Evolutionary conservation across 2,888 invertebrate species (phyloP).

Genomic region (Cataglyphis rosenhaueri): DNA sequence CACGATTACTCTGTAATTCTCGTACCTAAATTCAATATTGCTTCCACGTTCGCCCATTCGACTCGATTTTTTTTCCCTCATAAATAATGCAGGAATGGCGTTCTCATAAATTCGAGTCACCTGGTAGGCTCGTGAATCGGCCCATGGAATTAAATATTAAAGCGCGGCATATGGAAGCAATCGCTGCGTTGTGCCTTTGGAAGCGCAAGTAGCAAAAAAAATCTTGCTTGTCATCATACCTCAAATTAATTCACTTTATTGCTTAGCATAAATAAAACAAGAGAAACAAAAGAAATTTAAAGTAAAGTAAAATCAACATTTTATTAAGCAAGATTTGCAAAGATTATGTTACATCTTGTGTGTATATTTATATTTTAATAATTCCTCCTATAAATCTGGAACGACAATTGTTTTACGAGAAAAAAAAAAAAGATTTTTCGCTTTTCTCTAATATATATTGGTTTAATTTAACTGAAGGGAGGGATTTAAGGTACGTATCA

Average conservation of each 20-base stretch:
- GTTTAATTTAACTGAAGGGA: not conserved
- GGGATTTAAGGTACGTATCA: too few relatives aligned
- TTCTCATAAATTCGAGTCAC: conserved; percentile 45
- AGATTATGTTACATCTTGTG: not conserved
- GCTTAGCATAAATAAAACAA: not conserved
- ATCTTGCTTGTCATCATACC: not conserved
- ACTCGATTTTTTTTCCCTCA: conserved; percentile 34
- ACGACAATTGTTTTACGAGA: not conserved
- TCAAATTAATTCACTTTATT: conserved; percentile 17
- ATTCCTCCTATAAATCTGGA: not conserved
- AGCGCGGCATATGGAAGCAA: not conserved
- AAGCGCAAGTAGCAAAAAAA: conserved; percentile 7
- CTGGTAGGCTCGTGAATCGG: conserved; percentile 14
- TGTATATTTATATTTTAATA: not conserved
- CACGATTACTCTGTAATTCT: conserved; percentile 16
- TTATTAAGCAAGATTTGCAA: not conserved
- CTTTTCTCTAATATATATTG: not conserved
- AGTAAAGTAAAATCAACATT: not conserved
- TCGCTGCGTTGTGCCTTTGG: not conserved
- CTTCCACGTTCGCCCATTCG: conserved; percentile 34
- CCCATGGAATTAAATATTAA: conserved; percentile 32
- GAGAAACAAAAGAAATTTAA: not conserved
- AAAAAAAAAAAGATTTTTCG: not conserved
- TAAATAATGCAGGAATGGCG: conserved; percentile 51
- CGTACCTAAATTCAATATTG: conserved; percentile 28